Evolutionary conservation across 2,888 invertebrate species (phyloP), one percentile per base, ranked within the genome.

Genomic region (Andrena trimmerana): DNA sequence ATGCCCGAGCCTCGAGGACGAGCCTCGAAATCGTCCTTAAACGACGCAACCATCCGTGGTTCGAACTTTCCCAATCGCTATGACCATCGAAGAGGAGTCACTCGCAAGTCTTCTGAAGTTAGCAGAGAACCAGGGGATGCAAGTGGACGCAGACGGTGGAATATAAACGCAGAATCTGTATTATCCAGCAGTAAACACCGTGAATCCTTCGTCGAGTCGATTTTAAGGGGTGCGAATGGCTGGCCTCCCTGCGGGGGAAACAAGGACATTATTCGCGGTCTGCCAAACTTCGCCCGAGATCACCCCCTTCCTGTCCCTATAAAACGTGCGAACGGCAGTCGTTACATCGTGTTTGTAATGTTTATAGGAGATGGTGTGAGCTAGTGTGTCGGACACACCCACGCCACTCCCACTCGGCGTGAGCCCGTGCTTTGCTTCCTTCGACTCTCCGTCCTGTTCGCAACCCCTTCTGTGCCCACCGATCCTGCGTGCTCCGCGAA

Each of bases 401-500:
- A 93, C 92, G 93, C 91, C 93, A 92, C 93, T 92, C 93, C 92
- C 92, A 93, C 91, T 90, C 89, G 85, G 85, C 89, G 79, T 78
- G 80, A 83, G 80, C 78, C 84, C 81, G 84, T 77, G 71, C 75
- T 76, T 86, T 74, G 73, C 81, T 84, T 82, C 73, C 81, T 68
- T 66, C 31, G 73, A 67, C 68, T 68, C 74, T 13, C 62, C 33
- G 27, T 69, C 10, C 75, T 29, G 68, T 48, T 69, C 33, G 65
- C 78, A 83, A 84, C 83, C 84, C 54, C 83, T 75, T 84, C 72
- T n/a, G 52, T 29, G 29, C 62, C 52, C 36, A 29, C 42, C 68
- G 80, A 68, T 80, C 54, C 76, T 69, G 71, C 65, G 54, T 69
- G 65, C 20, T 54, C 20, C 48, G 31, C 13, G 50, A 50, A 33